Base-by-base conservation (phyloP, 2,797 vertebrate genomes). In the Nannoperca australis region DNA sequence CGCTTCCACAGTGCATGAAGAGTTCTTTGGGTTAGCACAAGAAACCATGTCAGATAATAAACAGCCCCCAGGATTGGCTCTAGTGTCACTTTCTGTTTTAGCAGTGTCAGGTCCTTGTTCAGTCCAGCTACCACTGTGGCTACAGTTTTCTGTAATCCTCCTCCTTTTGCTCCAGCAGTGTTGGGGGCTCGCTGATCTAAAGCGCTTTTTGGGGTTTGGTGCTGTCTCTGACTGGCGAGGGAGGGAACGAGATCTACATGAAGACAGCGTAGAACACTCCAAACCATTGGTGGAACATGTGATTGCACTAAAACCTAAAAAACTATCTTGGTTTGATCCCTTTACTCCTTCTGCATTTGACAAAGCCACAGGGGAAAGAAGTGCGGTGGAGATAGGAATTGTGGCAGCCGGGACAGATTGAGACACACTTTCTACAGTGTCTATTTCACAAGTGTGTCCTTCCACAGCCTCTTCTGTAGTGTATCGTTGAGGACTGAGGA, bases 131-230 rank as follows among this genome's bases (percentile, higher is more conserved):
- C 49, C 7, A 17, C 42, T 58, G 66, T 13, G 59, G 13, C 32
- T 32, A 70, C 13, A 49, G 8, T 59, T 55, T 3, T 0, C 30
- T 0, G 17, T 15, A 3, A 61, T 88, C 78, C 83, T 93, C 53
- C 38, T 92, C 81, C 76, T 91, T 85, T 95, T 96, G 2, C 64
- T 86, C 4, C 20, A 30, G 38, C 62, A 78, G 40, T 45, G 67
- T 27, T 89, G 81, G 1, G 82, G 83, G 64, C 91, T 93, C 55
- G 82, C 90, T 11, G 91, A 88, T 56, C 87, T 72, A 54, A 85
- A 75, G 34, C 93, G 94, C 62, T 96, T 96, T 77, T 67, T 93
- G 24, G 58, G 42, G 79, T 94, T 95, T 40, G 22, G 38, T 14
- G 20, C 1, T 0, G 32, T 67, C 0, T 32, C 8, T 27, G 73